A percentile compares a stretch with the other conserved stretches of the same genome.
phyloP scores from a whole-genome alignment of 2,888 invertebrate genomes.

The Tenthredo livida region DNA sequence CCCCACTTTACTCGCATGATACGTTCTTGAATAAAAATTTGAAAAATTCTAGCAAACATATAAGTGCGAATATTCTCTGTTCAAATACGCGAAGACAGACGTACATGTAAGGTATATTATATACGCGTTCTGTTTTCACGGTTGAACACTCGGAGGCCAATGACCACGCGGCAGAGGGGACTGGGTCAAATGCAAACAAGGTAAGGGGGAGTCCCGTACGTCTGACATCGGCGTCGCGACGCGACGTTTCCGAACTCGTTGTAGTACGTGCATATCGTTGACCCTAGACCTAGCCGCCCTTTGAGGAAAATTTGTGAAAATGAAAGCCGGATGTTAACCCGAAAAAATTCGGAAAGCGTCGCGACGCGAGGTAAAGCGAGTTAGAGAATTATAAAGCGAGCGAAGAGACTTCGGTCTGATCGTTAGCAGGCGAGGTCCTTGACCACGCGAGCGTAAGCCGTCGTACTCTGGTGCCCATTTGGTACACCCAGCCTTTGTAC shows the following conservation, averaged over 20 bases:
- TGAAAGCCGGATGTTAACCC: no score
- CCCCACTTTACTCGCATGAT: background rate
- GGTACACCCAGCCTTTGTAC: background rate
- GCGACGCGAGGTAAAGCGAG: background rate
- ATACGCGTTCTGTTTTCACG: constrained; percentile 37
- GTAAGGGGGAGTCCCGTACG: constrained; percentile 28
- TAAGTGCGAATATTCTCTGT: background rate
- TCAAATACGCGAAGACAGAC: background rate
- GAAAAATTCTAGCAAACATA: background rate
- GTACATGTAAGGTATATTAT: no score
- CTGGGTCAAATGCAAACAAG: constrained; percentile 45
- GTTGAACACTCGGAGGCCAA: constrained; percentile 48
- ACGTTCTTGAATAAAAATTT: background rate
- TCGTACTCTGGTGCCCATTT: constrained; percentile 34
- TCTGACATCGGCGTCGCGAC: background rate
- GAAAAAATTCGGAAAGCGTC: background rate
- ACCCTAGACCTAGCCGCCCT: background rate
- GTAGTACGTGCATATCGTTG: background rate
- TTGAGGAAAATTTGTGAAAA: no score
- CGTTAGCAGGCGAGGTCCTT: constrained; percentile 15
- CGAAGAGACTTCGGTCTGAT: constrained; percentile 37
- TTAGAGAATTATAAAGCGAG: background rate
- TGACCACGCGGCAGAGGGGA: constrained; percentile 32
- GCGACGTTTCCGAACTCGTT: constrained; percentile 12
- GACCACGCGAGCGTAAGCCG: constrained; percentile 37